phyloP scores from a whole-genome alignment of 2,888 invertebrate genomes.

The Trypoxylon attenuatum region DNA sequence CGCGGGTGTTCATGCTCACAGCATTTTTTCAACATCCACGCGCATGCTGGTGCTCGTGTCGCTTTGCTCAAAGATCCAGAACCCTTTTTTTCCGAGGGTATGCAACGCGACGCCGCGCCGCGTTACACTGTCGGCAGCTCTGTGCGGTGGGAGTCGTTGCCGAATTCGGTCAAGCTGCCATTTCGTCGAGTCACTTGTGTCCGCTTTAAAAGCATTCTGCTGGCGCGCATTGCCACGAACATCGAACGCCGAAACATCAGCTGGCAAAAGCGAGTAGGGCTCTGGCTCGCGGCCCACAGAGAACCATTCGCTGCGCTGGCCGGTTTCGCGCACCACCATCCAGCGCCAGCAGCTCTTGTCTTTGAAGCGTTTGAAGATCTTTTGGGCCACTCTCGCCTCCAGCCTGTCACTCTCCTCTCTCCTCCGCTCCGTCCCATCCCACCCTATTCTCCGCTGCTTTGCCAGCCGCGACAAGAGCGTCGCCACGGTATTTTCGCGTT shows the following conservation, averaged over 20 bases:
- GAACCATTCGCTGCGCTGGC: background rate
- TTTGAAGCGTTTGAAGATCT: conserved; percentile 8
- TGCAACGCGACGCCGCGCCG: conserved; percentile 2
- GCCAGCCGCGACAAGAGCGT: background rate
- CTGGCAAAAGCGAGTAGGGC: too few relatives aligned
- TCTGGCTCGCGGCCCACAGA: too few relatives aligned
- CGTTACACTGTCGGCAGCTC: background rate
- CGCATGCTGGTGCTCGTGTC: background rate
- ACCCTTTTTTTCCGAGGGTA: conserved; percentile 11
- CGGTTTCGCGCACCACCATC: background rate
- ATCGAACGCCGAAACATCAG: conserved; percentile 18
- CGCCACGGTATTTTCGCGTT: background rate
- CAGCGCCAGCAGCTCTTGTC: background rate
- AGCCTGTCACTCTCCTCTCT: too few relatives aligned
- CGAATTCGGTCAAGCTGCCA: conserved; percentile 52
- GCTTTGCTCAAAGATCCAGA: conserved; percentile 32
- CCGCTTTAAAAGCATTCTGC: conserved; percentile 34
- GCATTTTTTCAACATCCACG: conserved; percentile 15
- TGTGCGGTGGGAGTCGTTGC: conserved; percentile 14
- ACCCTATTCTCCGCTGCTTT: background rate
- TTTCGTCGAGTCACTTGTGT: conserved; percentile 37
- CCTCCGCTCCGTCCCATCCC: background rate
- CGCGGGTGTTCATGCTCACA: conserved; percentile 15
- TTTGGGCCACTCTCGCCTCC: conserved; percentile 1
- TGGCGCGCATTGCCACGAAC: conserved; percentile 10